Conservation (phyloP, 1,140 invertebrate genomes). For the Brachionus calyciflorus region DNA sequence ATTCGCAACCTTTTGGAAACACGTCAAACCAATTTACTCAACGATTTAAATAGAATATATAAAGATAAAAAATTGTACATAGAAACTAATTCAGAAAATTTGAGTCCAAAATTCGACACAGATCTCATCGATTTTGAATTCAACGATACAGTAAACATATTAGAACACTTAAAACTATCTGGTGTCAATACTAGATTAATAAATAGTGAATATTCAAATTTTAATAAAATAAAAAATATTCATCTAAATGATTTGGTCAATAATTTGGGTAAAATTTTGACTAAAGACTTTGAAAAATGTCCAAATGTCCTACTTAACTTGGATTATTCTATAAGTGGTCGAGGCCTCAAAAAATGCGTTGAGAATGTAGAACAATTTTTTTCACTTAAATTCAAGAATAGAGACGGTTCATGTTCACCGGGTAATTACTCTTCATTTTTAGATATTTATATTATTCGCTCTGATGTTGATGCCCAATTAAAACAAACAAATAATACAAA, state of each 20-base stretch:
- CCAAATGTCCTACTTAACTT: conserved; percentile 54
- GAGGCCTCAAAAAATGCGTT: conserved; percentile 58
- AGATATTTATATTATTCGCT: conserved; percentile 9
- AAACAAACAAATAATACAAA: not conserved
- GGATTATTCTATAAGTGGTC: conserved; percentile 61
- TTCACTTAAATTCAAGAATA: not conserved
- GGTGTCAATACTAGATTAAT: conserved; percentile 59
- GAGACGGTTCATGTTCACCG: not conserved
- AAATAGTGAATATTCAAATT: conserved; percentile 61
- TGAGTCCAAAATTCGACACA: conserved; percentile 47
- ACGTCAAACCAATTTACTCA: conserved; percentile 58
- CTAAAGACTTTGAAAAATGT: conserved; percentile 51
- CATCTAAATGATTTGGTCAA: conserved; percentile 54
- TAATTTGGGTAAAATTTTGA: conserved; percentile 55
- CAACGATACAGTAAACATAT: conserved; percentile 49
- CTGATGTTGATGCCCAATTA: not conserved
- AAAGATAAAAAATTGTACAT: conserved; percentile 55
- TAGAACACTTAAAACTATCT: conserved; percentile 61
- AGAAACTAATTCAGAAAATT: conserved; percentile 54
- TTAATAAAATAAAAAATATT: conserved; percentile 55
- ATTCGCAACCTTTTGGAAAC: conserved; percentile 57
- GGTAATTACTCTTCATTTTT: not conserved
- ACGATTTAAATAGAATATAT: conserved; percentile 59
- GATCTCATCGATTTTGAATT: not conserved
- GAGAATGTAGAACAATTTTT: conserved; percentile 52